Conservation (phyloP, 2,888 invertebrate species). For the Colostygia pectinataria region DNA sequence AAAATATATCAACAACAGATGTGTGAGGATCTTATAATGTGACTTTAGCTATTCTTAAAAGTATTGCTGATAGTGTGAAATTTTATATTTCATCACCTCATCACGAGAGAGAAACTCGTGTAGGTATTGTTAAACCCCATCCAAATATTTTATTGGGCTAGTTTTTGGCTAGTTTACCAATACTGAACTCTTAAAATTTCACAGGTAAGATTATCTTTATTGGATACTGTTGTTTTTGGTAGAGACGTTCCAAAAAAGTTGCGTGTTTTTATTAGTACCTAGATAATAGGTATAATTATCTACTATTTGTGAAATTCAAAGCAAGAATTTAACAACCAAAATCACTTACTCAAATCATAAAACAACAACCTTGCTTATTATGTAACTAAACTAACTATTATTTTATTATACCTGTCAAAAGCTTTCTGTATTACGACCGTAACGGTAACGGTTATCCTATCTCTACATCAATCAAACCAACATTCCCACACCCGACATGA, state of each 20-base stretch:
- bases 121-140: no score
- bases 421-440: not conserved
- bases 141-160: no score
- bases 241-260: no score
- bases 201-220: not conserved
- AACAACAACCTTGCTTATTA: no score
- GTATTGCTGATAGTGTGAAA: conserved; percentile 32
- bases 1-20: conserved; percentile 8
- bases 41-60: conserved; percentile 13
- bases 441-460: conserved; percentile 17
- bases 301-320: no score
- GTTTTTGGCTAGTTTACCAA: no score
- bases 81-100: conserved; percentile 36
- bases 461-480: conserved; percentile 5
- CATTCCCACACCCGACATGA: conserved; percentile 22
- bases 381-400: not conserved
- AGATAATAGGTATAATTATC: no score
- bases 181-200: not conserved
- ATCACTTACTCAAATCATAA: no score
- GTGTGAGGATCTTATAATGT: conserved; percentile 15
- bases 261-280: no score
- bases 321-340: no score
- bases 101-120: no score
- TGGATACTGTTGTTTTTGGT: not conserved
- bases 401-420: not conserved